Conservation (phyloP, 1,140 invertebrate genomes). For the Sycobia sp. region DNA sequence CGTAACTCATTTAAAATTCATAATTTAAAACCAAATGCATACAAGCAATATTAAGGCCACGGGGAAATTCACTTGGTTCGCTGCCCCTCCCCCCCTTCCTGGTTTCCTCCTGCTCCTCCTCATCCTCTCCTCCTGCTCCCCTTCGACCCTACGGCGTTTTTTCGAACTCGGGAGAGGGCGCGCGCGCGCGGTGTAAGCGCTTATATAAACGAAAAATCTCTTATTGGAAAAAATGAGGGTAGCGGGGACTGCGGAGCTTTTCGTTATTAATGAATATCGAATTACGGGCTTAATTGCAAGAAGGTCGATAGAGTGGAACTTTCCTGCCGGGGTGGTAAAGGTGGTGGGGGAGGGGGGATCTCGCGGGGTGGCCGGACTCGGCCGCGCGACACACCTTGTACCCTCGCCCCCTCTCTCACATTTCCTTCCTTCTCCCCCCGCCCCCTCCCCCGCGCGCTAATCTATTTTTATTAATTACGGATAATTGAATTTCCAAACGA, state of each 20-base stretch:
- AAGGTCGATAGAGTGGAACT: constrained; percentile 25
- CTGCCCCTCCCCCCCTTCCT: neutral
- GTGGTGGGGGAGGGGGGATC: too few relatives aligned
- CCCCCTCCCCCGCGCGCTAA: neutral
- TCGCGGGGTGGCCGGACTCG: too few relatives aligned
- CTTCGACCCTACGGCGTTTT: neutral
- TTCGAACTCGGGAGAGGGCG: too few relatives aligned
- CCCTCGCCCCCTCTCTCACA: too few relatives aligned
- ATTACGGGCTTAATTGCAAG: constrained; percentile 26
- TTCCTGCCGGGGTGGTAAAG: too few relatives aligned
- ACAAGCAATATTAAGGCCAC: constrained; percentile 11
- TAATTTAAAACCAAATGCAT: constrained; percentile 1
- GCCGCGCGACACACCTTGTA: too few relatives aligned
- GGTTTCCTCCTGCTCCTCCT: neutral
- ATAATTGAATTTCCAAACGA: constrained; percentile 35
- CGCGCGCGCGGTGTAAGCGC: neutral
- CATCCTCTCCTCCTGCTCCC: neutral
- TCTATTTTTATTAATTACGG: constrained; percentile 32
- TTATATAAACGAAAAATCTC: constrained; percentile 31
- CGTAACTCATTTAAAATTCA: constrained; percentile 8
- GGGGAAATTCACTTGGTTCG: constrained; percentile 7
- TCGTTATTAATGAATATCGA: constrained; percentile 30
- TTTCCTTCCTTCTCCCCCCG: too few relatives aligned
- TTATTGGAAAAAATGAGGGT: constrained; percentile 13
- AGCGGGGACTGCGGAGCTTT: neutral